Evolutionary conservation across 2,113 vertebrate genomes (phyloP).

Genomic region (Collichthys lucidus): DNA sequence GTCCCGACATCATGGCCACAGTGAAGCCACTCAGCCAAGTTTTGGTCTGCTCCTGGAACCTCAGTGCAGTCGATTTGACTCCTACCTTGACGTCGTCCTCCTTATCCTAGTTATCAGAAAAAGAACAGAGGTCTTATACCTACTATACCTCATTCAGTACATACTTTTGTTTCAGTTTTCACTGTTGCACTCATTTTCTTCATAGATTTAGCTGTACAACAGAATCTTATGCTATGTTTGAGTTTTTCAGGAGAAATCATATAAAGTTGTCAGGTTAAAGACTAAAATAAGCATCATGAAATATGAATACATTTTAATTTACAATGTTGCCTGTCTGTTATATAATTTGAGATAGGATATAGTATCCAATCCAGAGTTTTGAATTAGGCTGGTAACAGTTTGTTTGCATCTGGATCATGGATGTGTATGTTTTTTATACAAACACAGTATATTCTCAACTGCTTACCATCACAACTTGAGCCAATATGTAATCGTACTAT

Average conservation of each 20-base stretch:
- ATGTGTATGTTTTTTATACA: not conserved
- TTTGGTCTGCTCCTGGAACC: conserved; percentile 90
- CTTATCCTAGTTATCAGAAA: conserved; percentile 87
- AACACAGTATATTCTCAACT: not conserved
- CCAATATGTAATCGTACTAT: not conserved
- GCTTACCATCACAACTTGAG: not conserved
- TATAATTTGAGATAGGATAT: no score
- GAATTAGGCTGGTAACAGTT: no score
- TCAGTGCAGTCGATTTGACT: conserved; percentile 93
- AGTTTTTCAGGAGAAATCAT: no score
- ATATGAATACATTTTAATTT: no score
- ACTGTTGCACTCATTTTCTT: not conserved
- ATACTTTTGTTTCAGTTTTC: not conserved
- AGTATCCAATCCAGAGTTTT: no score
- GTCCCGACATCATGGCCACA: conserved; percentile 87
- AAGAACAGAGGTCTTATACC: not conserved
- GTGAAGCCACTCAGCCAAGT: conserved; percentile 91
- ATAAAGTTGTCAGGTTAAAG: not conserved
- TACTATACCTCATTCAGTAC: not conserved
- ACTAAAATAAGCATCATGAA: no score
- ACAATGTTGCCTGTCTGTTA: no score
- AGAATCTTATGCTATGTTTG: no score
- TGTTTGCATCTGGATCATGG: no score
- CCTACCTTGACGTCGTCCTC: conserved; percentile 90
- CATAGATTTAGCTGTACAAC: not conserved